A percentile compares a stretch with the other conserved stretches of the same genome.
These are phyloP conservation scores for Neodiprion lecontei DNA, from an alignment of 1,140 invertebrate genomes.

Conservation along the genomic window DNA sequence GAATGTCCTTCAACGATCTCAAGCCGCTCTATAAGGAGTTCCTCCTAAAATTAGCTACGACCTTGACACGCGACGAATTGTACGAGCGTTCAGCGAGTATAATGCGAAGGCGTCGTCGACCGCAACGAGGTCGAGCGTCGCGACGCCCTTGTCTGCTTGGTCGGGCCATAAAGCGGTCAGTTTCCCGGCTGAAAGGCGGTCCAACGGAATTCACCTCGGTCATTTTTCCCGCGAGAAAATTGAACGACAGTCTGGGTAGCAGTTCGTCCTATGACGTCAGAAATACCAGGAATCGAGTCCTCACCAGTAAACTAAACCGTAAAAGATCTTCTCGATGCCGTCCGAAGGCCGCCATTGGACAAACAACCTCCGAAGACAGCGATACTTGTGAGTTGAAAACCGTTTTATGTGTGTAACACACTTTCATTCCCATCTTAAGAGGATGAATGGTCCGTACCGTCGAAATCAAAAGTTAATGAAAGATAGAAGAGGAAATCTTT, in stretches of 20 bases:
- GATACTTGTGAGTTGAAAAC: constrained; percentile 51
- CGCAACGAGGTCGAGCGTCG: constrained; percentile 51
- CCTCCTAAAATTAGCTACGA: constrained; percentile 83
- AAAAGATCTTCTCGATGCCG: constrained; percentile 47
- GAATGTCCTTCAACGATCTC: constrained; percentile 91
- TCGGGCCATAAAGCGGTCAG: constrained; percentile 57
- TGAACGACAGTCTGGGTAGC: constrained; percentile 58
- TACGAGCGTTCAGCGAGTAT: constrained; percentile 88
- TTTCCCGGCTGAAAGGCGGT: constrained; percentile 56
- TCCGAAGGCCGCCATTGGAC: constrained; percentile 41
- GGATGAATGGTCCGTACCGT: too few species aligned
- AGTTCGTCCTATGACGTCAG: constrained; percentile 53
- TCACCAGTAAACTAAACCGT: constrained; percentile 50
- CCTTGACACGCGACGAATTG: constrained; percentile 87
- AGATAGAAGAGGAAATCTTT: not conserved
- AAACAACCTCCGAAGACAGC: constrained; percentile 71
- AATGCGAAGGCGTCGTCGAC: constrained; percentile 75
- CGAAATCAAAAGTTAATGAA: too few species aligned
- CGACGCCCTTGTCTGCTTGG: constrained; percentile 52
- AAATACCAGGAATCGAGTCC: constrained; percentile 49
- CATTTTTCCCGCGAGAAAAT: constrained; percentile 57
- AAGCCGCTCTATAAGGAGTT: constrained; percentile 92
- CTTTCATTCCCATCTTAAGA: too few species aligned
- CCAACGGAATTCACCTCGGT: constrained; percentile 63
- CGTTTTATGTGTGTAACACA: not conserved